Evolutionary conservation across 2,888 invertebrate genomes (phyloP), one percentile per base, ranked within the genome.

Genomic region (Apamea crenata): DNA sequence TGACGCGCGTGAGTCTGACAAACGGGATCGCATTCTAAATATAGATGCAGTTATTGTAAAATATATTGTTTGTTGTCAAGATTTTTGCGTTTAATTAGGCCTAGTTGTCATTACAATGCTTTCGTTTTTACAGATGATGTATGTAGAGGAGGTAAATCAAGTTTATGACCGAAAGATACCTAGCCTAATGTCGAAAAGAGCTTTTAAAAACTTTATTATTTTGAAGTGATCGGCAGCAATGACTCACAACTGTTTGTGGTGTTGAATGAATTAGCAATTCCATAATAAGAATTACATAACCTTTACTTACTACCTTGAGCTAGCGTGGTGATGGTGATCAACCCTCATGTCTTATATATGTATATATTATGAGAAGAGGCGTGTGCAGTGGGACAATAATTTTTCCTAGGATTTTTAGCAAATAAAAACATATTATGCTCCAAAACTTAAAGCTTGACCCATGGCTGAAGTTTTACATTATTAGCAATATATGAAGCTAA

Each of bases 1-100:
- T 90, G 92, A 89, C 91, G 90, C 92, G 92, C 91, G 93, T 89
- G 93, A 91, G 91, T 84, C 88, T 80, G 82, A 85, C 90, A 85
- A 85, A 89, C 88, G 88, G 89, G 87, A 88, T 87, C 80, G 86
- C 69, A 85, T 88, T 89, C 85, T 81, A 87, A 86, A 88, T 84
- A 84, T 85, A 88, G 80, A 87, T 83, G 87, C 71, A 78, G 74
- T 77, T 78, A 81, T 85, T 82, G 78, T 85, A 74, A 77, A 78
- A 82, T 79, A 69, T 80, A 67, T 81, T 82, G 61, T 82, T 77
- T 69, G 32, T 66, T 66, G 53, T 67, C 36, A 50, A 12, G 1
- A 21, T 69, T n/a, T 61, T 61, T 72, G 50, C 4, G 40, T 76
- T 74, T 74, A 83, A 77, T 83, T 83, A 50, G 36, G 14, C 14